Percentiles rank a stretch among this genome's conserved stretches.
Conservation (phyloP, 1,140 invertebrate genomes). For the Drosophila quadrilineata region DNA sequence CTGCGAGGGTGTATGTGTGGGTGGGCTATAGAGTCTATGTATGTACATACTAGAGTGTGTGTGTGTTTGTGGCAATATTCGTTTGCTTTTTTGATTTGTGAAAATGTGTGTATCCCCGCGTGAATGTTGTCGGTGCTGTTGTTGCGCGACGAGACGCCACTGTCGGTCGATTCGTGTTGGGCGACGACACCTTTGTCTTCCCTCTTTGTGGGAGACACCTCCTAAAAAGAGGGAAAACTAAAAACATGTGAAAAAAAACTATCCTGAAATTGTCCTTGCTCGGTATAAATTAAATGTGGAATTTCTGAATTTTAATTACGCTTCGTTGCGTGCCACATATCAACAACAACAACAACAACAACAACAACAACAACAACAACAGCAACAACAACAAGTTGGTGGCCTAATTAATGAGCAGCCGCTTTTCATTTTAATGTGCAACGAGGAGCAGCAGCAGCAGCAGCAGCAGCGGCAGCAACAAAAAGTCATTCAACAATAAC, state of each 20-base stretch:
- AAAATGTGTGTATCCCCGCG: slow-evolving; percentile 74
- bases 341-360: slow-evolving; percentile 6
- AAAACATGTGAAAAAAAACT: slow-evolving; percentile 11
- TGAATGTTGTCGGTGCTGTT: slow-evolving; percentile 58
- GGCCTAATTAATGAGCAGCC: slow-evolving; percentile 52
- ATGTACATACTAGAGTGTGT: slow-evolving; percentile 24
- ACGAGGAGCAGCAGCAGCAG: slow-evolving; percentile 15
- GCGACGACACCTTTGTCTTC: too few relatives aligned
- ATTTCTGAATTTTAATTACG: slow-evolving; percentile 36
- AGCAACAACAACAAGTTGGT: slow-evolving; percentile 34
- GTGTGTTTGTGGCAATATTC: slow-evolving; percentile 53
- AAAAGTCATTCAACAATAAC: slow-evolving; percentile 46
- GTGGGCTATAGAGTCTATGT: slow-evolving; percentile 21
- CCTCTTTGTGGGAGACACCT: too few relatives aligned
- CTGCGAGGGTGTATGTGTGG: slow-evolving; percentile 18
- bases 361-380: slow-evolving; percentile 8
- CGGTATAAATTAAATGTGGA: slow-evolving; percentile 17
- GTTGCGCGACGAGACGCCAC: slow-evolving; percentile 27
- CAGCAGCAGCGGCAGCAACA: slow-evolving; percentile 13
- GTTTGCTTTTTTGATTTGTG: slow-evolving; percentile 78
- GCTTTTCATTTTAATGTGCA: slow-evolving; percentile 42
- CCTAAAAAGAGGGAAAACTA: slow-evolving; percentile 21
- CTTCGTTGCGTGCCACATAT: slow-evolving; percentile 26
- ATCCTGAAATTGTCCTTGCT: slow-evolving; percentile 55
- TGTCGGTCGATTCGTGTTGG: slow-evolving; percentile 28